Conservation (phyloP, 2,888 invertebrate species). For the Ichneumoninae sp. region DNA sequence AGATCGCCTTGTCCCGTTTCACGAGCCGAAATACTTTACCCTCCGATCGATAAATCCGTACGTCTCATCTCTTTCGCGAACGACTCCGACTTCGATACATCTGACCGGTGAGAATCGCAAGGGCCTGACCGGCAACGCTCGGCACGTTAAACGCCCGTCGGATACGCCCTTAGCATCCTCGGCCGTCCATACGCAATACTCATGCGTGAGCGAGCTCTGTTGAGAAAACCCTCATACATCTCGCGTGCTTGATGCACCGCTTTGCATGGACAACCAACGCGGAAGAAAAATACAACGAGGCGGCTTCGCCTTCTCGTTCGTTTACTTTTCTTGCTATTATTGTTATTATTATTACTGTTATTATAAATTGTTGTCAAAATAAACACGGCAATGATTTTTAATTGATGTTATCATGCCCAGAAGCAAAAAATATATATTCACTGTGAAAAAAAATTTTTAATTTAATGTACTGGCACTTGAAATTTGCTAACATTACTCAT, state of each 20-base stretch:
- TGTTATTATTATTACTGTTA: too few relatives aligned
- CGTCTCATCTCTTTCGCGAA: conserved; percentile 39
- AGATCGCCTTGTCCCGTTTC: conserved; percentile 30
- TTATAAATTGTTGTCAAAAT: too few relatives aligned
- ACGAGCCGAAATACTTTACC: conserved; percentile 36
- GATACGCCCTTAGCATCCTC: not conserved
- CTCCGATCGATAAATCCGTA: conserved; percentile 45
- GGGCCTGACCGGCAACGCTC: not conserved
- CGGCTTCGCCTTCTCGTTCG: conserved; percentile 21
- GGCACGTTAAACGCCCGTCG: not conserved
- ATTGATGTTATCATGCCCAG: too few relatives aligned
- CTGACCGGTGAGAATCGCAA: not conserved
- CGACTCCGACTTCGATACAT: conserved; percentile 8
- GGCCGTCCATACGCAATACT: not conserved
- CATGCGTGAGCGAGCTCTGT: not conserved
- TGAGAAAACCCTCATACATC: conserved; percentile 34
- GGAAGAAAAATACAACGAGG: conserved; percentile 13
- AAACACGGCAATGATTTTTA: too few relatives aligned
- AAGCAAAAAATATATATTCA: too few relatives aligned
- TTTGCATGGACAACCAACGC: conserved; percentile 42
- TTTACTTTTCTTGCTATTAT: not conserved
- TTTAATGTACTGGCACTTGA: too few relatives aligned
- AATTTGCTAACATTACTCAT: too few relatives aligned
- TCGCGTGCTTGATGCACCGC: conserved; percentile 18
- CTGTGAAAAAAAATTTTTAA: too few relatives aligned